phyloP scores from a whole-genome alignment of 2,113 vertebrate species.

The Trogon melanurus region DNA sequence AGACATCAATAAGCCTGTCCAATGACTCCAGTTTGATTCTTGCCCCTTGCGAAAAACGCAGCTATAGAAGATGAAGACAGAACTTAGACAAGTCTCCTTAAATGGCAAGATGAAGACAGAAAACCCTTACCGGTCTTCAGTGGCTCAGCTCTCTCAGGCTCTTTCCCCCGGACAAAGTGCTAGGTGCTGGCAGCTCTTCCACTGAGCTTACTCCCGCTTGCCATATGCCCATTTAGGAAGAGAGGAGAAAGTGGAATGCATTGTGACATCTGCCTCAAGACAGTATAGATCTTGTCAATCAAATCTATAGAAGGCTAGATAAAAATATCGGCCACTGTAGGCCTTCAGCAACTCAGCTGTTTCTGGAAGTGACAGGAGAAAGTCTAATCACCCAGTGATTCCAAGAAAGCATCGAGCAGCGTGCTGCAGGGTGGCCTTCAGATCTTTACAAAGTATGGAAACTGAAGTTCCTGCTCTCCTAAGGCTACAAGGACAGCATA shows the following conservation, averaged over 20 bases:
- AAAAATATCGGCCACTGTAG: not conserved
- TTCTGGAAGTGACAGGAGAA: not conserved
- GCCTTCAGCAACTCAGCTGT: not conserved
- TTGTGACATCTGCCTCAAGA: constrained; percentile 40
- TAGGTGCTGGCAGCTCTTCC: not conserved
- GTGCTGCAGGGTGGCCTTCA: not conserved
- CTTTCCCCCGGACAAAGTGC: not conserved
- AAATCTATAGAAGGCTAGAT: not conserved
- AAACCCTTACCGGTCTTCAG: not conserved
- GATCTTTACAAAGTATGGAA: not conserved
- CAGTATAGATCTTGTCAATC: not conserved
- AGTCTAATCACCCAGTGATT: not conserved
- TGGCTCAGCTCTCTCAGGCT: not conserved
- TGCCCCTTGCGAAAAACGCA: not conserved
- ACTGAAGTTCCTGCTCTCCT: not conserved
- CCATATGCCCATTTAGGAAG: constrained; percentile 8
- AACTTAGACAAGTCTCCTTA: not conserved
- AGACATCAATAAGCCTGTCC: not conserved
- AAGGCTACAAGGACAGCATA: not conserved
- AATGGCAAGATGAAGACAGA: not conserved
- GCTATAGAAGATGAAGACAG: not conserved
- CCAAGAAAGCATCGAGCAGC: not conserved
- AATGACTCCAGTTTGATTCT: not conserved
- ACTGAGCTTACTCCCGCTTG: not conserved
- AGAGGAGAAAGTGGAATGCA: not conserved